These are phyloP conservation scores for Atlantisia rogersi DNA, from an alignment of 2,113 vertebrate genomes.

Conservation along the genomic window DNA sequence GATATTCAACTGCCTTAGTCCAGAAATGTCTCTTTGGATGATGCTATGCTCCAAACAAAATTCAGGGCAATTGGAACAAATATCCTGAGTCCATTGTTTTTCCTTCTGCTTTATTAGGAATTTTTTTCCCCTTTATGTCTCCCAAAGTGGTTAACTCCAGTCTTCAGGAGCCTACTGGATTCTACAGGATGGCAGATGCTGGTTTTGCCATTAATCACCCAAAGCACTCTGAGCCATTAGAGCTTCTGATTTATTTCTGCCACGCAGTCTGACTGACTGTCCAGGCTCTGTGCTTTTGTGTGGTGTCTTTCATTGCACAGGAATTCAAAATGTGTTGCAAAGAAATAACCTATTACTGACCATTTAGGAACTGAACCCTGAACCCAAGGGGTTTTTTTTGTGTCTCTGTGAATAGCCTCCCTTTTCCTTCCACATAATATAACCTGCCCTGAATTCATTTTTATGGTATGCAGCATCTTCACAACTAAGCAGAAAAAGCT, in stretches of 20 bases:
- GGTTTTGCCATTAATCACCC: background rate
- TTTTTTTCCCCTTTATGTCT: background rate
- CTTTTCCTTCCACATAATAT: background rate
- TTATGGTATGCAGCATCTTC: background rate
- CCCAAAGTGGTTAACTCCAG: background rate
- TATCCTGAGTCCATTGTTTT: slow-evolving; percentile 21
- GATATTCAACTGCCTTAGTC: slow-evolving; percentile 32
- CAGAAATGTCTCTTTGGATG: slow-evolving; percentile 43
- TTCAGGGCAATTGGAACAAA: slow-evolving; percentile 43
- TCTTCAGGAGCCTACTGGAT: background rate
- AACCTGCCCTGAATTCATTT: background rate
- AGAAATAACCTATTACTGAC: background rate
- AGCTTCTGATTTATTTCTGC: slow-evolving; percentile 14
- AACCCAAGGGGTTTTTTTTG: background rate
- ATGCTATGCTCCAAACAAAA: slow-evolving; percentile 25
- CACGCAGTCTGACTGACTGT: background rate
- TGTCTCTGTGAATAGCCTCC: background rate
- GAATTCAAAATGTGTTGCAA: background rate
- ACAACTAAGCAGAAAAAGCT: background rate
- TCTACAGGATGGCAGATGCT: background rate
- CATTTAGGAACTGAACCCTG: background rate
- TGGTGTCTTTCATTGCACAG: background rate
- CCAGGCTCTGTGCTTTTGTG: background rate
- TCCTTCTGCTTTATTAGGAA: slow-evolving; percentile 4
- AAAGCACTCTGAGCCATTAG: background rate